phyloP scores from a whole-genome alignment of 1,140 invertebrate genomes.

The Chymomyza costata region DNA sequence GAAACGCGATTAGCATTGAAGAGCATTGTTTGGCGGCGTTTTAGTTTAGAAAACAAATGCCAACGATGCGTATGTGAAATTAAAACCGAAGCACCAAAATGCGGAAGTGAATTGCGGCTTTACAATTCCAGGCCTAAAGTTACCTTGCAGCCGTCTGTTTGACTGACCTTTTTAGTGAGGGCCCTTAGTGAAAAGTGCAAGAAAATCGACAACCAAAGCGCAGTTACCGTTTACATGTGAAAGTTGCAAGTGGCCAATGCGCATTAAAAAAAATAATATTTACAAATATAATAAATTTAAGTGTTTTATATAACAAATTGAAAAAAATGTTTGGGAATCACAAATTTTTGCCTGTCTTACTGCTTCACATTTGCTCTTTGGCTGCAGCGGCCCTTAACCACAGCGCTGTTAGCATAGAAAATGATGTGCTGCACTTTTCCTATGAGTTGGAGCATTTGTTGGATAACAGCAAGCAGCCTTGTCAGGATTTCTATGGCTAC shows the following conservation, averaged over 20 bases:
- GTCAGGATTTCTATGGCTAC: conserved; percentile 62
- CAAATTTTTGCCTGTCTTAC: neutral
- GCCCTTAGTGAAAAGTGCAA: conserved; percentile 3
- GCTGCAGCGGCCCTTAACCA: neutral
- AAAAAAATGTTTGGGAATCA: too few species aligned
- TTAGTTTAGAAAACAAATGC: conserved; percentile 26
- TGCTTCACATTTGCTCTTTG: neutral
- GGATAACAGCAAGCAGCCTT: conserved; percentile 42
- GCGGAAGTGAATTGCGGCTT: conserved; percentile 31
- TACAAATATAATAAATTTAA: too few species aligned
- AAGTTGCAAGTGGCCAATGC: neutral
- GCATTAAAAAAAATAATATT: conserved; percentile 13
- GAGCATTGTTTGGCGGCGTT: conserved; percentile 12
- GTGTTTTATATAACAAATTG: neutral
- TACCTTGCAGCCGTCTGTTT: conserved; percentile 1
- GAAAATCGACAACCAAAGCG: neutral
- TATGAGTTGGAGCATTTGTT: conserved; percentile 55
- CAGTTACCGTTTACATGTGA: neutral
- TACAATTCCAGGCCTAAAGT: conserved; percentile 17
- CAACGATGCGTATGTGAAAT: too few species aligned
- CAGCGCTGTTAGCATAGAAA: conserved; percentile 23
- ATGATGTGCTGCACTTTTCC: conserved; percentile 51
- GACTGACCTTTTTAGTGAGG: conserved; percentile 12
- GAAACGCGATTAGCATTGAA: conserved; percentile 54
- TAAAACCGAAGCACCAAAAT: conserved; percentile 7